Percentiles rank a stretch among this genome's conserved stretches.
Evolutionary conservation across 2,888 invertebrate species (phyloP).

Genomic region (Tinea semifulvella): DNA sequence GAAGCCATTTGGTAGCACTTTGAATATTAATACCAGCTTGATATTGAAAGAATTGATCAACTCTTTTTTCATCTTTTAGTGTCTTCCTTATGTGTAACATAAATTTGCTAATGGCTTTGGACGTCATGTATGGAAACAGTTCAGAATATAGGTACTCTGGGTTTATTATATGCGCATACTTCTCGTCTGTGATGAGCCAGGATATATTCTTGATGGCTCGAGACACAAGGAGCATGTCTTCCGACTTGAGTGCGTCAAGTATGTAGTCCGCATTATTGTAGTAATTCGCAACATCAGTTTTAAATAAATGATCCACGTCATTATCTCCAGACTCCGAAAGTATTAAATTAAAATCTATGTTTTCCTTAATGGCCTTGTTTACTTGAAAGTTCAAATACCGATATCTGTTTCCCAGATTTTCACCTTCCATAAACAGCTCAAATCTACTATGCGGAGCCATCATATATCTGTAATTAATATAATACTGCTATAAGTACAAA

Average conservation of each 20-base stretch:
- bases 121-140: constrained; percentile 38
- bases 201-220: constrained; percentile 36
- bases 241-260: constrained; percentile 33
- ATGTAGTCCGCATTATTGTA: constrained; percentile 35
- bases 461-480: too few relatives aligned
- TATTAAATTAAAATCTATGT: neutral
- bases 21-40: constrained; percentile 23
- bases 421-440: constrained; percentile 1
- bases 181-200: constrained; percentile 41
- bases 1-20: constrained; percentile 38
- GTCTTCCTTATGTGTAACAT: constrained; percentile 35
- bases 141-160: constrained; percentile 35
- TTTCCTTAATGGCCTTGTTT: constrained; percentile 20
- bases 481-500: too few relatives aligned
- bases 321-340: constrained; percentile 17
- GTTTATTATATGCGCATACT: constrained; percentile 40
- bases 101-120: constrained; percentile 37
- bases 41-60: constrained; percentile 37
- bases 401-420: constrained; percentile 28
- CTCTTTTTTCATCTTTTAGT: constrained; percentile 35
- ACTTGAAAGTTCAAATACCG: constrained; percentile 22
- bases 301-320: constrained; percentile 36
- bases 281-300: constrained; percentile 38
- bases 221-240: constrained; percentile 41
- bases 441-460: neutral